Base-by-base conservation (phyloP, 2,797 vertebrate species). In the Harpagifer antarcticus region DNA sequence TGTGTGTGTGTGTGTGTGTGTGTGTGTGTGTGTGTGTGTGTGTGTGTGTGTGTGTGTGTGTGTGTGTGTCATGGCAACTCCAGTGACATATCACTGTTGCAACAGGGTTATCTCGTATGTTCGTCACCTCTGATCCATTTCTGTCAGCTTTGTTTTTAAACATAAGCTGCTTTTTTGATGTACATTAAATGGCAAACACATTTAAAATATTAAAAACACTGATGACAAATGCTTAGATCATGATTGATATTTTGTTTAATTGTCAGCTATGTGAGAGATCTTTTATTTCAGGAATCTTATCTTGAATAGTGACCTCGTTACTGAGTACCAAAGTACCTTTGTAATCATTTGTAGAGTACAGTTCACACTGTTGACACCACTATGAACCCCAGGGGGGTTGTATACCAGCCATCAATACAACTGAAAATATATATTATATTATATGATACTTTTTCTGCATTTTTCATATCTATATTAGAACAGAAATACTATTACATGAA, bases 111-210 rank as follows among this genome's bases (percentile, higher is more conserved):
- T 89, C 82, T 82, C 15, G 43, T 45, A 6, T 0, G 0, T 0
- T 23, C 3, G 48, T 81, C 59, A 88, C 79, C 83, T 87, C 79
- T 84, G 84, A 78, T 65, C 68, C 12, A 27, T 40, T 59, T 44
- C 73, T 47, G 14, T 44, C 37, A 42, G 53, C 42, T 54, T 45
- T 17, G 5, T 14, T 5, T 68, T 50, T 10, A 64, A 52, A 3
- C 12, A 10, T 17, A 50, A 68, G n/a, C 19, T 56, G 13, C 10
- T 43, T 20, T 40, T 42, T 17, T 0, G 2, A 19, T 31, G 1
- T 20, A 23, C 4, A 37, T 42, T 27, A 8, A 52, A 49, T 1
- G 1, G 1, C 7, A 71, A 65, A 64, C 2, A 37, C 33, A 71
- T 27, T 9, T 31, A 57, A 75, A 37, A 75, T 8, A 48, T 0